A percentile compares a stretch with the other conserved stretches of the same genome.
These are phyloP conservation scores for Macaca mulatta DNA, from an alignment of 2,113 vertebrate genomes.

Conservation along the genomic window DNA sequence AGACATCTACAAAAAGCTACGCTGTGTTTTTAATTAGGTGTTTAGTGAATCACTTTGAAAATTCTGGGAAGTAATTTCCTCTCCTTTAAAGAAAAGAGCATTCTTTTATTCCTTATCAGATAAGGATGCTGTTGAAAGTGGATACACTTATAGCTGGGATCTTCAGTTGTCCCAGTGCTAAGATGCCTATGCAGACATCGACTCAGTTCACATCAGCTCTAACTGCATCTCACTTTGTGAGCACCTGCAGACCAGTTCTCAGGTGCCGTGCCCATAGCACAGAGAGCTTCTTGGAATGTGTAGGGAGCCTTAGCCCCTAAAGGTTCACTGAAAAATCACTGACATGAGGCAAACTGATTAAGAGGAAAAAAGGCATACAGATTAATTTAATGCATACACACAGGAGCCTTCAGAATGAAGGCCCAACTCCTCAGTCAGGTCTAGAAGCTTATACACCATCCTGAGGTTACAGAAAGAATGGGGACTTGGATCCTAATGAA, in stretches of 20 bases:
- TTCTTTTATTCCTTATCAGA: neutral
- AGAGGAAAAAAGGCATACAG: too few species aligned
- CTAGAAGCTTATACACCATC: too few species aligned
- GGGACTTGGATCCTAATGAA: too few species aligned
- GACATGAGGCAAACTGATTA: too few species aligned
- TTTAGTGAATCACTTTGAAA: neutral
- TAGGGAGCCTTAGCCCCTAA: too few species aligned
- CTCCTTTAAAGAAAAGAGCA: neutral
- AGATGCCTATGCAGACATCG: accelerated
- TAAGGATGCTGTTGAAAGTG: too few species aligned
- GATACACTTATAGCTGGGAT: too few species aligned
- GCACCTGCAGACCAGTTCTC: neutral
- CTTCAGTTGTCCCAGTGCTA: neutral
- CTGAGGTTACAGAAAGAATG: too few species aligned
- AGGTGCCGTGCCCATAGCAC: accelerated
- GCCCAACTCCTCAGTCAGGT: too few species aligned
- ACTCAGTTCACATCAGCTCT: neutral
- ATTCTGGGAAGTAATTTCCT: neutral
- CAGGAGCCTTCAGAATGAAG: too few species aligned
- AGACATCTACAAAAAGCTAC: neutral
- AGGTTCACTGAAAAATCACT: too few species aligned
- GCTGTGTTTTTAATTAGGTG: neutral
- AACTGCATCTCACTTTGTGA: neutral
- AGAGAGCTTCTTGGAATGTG: neutral
- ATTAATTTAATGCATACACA: too few species aligned